These are phyloP conservation scores for Apis dorsata DNA, from an alignment of 1,140 invertebrate species.

Conservation along the genomic window DNA sequence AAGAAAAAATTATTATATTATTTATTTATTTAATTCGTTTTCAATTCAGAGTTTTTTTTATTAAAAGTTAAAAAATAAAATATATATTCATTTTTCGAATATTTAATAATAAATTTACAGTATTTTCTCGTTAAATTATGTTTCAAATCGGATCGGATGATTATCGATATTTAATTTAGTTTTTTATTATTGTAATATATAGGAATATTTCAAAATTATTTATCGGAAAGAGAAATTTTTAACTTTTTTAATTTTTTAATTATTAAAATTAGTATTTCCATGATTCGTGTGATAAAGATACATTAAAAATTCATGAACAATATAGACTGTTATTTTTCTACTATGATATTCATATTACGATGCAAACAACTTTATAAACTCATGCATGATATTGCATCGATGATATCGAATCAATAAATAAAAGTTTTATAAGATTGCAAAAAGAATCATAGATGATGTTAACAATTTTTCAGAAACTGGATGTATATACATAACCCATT, in stretches of 20 bases:
- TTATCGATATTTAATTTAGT: not conserved
- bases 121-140: not conserved
- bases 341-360: not conserved
- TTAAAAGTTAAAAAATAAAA: not conserved
- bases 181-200: not conserved
- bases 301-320: slow-evolving; percentile 46
- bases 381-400: slow-evolving; percentile 55
- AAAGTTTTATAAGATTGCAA: not conserved
- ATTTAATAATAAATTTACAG: not conserved
- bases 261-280: not conserved
- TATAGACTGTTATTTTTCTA: slow-evolving; percentile 16
- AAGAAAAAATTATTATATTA: no score
- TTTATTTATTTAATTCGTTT: not conserved
- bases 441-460: slow-evolving; percentile 38
- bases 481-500: not conserved
- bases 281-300: not conserved
- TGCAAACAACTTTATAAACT: slow-evolving; percentile 48
- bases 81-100: not conserved
- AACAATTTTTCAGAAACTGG: slow-evolving; percentile 17
- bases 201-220: no score
- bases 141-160: not conserved
- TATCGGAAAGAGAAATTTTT: not conserved
- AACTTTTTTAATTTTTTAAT: no score
- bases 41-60: not conserved
- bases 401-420: slow-evolving; percentile 15